Evolutionary conservation across 53 echinoderm and acorn worm species (phyloP).

Genomic region (Hippasteria phrygiana): DNA sequence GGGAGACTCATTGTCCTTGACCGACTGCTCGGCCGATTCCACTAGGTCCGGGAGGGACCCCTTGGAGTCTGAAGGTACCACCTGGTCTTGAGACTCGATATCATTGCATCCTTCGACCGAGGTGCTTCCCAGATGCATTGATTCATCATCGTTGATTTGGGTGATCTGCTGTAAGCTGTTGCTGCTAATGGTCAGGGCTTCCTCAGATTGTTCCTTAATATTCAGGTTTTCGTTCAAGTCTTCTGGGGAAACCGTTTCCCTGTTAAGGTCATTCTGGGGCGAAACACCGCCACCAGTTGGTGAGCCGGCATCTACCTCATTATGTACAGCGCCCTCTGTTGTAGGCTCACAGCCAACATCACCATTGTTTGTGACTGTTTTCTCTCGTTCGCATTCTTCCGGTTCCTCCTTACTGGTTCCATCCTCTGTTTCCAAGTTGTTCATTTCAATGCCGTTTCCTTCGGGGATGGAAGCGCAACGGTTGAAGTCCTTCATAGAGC

Average conservation of each 20-base stretch:
- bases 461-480: not conserved
- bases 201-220: not conserved
- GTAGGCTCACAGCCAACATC: not conserved
- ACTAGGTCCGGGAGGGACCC: constrained; percentile 45
- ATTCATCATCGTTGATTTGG: not conserved
- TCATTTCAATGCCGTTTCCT: not conserved
- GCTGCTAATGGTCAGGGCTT: not conserved
- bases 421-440: not conserved
- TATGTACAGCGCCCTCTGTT: not conserved
- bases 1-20: constrained; percentile 33
- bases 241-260: not conserved
- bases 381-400: not conserved
- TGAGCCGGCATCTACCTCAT: not conserved
- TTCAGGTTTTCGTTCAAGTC: constrained; percentile 20
- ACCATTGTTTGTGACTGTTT: not conserved
- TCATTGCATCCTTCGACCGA: not conserved
- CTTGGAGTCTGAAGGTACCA: constrained; percentile 22
- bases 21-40: constrained; percentile 53
- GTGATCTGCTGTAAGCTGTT: not conserved
- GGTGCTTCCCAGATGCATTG: not conserved
- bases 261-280: not conserved
- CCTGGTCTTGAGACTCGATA: not conserved
- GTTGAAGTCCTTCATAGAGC: not conserved
- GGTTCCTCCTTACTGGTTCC: not conserved
- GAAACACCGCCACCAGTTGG: not conserved